Evolutionary conservation across 2,113 vertebrate species (phyloP).

Genomic region (Amphilophus citrinellus): DNA sequence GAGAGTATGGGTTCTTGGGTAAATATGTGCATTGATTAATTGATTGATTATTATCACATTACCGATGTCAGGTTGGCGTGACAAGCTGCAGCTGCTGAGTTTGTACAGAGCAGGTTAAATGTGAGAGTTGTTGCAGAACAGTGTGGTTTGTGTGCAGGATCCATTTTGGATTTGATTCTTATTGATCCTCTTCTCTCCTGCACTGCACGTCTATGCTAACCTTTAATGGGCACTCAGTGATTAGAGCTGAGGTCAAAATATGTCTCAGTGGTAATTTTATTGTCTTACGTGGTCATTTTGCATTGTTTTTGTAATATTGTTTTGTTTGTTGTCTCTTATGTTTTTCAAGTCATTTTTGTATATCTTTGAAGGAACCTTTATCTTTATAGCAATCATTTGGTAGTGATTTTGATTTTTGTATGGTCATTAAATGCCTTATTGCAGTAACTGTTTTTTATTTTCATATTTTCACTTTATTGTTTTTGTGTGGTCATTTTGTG

Average conservation of each 20-base stretch:
- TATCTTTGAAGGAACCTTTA: background rate
- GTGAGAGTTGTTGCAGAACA: background rate
- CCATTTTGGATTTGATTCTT: background rate
- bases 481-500: background rate
- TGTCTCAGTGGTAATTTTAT: background rate
- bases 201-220: background rate
- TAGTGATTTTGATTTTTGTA: background rate
- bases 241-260: background rate
- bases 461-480: background rate
- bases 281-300: background rate
- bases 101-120: background rate
- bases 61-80: conserved; percentile 40
- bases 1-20: conserved; percentile 3
- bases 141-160: background rate
- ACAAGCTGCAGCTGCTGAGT: conserved; percentile 53
- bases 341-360: background rate
- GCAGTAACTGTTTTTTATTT: background rate
- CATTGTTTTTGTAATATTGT: background rate
- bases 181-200: background rate
- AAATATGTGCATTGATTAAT: conserved; percentile 65
- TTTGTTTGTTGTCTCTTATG: background rate
- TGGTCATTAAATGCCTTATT: background rate
- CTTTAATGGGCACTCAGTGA: too few species aligned
- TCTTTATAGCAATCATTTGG: background rate
- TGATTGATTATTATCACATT: conserved; percentile 66